These are phyloP conservation scores for Lepidurus couesii DNA, from an alignment of 1,140 invertebrate genomes.

Conservation along the genomic window DNA sequence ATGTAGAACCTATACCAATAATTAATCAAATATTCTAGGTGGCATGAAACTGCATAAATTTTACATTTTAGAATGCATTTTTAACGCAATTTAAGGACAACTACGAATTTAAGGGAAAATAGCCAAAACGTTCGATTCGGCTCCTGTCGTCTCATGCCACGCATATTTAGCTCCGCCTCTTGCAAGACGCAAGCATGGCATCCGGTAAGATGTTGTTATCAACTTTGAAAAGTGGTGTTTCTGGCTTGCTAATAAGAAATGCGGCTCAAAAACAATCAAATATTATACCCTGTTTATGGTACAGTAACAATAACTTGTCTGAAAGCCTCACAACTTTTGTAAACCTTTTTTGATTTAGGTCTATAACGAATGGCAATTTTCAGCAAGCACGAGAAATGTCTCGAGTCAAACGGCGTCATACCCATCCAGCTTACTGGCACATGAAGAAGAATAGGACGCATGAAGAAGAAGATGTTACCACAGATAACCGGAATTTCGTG, in stretches of 20 bases:
- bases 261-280: not conserved
- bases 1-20: too few species aligned
- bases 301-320: not conserved
- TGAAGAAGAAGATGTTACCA: constrained; percentile 63
- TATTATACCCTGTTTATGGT: not conserved
- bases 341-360: not conserved
- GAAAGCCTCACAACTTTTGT: not conserved
- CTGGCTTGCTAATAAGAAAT: not conserved
- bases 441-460: constrained; percentile 46
- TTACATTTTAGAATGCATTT: too few species aligned
- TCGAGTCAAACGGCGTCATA: constrained; percentile 33
- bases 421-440: constrained; percentile 31
- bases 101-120: not conserved
- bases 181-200: not conserved
- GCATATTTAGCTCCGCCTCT: not conserved
- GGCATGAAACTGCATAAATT: too few species aligned
- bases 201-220: not conserved
- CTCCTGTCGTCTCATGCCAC: not conserved
- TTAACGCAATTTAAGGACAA: not conserved
- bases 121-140: not conserved
- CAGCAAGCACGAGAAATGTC: constrained; percentile 34
- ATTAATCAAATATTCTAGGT: too few species aligned
- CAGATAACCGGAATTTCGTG: constrained; percentile 75
- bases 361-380: constrained; percentile 5
- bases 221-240: not conserved